A percentile compares a stretch with the other conserved stretches of the same genome.
These are phyloP conservation scores for Agonopterix alstromeriana DNA, from an alignment of 2,888 invertebrate species.

Conservation along the genomic window DNA sequence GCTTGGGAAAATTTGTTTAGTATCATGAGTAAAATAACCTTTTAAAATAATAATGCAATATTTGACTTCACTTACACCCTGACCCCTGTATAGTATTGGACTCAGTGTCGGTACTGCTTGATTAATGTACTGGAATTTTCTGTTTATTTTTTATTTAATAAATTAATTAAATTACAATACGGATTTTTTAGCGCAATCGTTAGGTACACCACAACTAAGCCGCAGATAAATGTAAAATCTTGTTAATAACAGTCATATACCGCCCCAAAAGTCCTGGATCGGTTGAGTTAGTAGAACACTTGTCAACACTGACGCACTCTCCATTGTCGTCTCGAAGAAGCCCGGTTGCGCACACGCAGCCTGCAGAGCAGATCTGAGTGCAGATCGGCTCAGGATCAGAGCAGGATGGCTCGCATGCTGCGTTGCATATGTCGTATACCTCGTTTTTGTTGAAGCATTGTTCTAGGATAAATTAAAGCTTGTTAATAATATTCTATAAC, in stretches of 20 bases:
- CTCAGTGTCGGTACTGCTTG: too few species aligned
- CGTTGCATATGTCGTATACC: conserved; percentile 53
- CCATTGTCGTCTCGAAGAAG: conserved; percentile 42
- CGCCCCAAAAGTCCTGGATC: conserved; percentile 34
- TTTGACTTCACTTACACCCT: too few species aligned
- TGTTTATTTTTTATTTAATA: neutral
- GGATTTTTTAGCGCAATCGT: neutral
- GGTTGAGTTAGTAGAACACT: conserved; percentile 42
- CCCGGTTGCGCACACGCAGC: conserved; percentile 56
- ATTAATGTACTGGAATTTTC: too few species aligned
- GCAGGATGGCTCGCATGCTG: conserved; percentile 53
- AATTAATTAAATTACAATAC: neutral
- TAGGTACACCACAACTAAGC: neutral
- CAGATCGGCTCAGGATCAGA: conserved; percentile 55
- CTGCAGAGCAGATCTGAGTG: conserved; percentile 43
- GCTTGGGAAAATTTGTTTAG: too few species aligned
- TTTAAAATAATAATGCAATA: too few species aligned
- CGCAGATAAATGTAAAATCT: conserved; percentile 38
- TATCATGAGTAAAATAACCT: too few species aligned
- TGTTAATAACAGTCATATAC: conserved; percentile 48
- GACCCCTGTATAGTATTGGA: too few species aligned
- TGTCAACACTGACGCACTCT: conserved; percentile 49
- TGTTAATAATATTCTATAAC: neutral
- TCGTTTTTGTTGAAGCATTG: conserved; percentile 55
- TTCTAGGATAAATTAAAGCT: conserved; percentile 28